Conservation (phyloP, 1,140 invertebrate genomes). For the Anastrepha ludens region DNA sequence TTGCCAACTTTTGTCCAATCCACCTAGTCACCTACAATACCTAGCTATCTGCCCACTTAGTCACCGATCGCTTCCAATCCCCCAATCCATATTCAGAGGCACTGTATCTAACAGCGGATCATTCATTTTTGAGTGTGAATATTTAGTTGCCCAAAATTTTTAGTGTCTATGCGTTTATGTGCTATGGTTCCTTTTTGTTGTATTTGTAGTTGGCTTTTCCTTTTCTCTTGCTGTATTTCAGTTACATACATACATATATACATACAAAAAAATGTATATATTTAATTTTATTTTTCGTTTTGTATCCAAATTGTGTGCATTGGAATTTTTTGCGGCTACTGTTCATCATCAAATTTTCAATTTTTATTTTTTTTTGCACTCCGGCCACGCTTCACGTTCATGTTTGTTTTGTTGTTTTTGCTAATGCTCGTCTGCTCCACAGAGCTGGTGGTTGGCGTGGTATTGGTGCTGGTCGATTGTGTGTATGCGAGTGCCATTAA, state of each 20-base stretch:
- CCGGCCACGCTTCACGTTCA: background rate
- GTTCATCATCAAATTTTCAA: constrained; percentile 55
- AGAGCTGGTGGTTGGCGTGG: background rate
- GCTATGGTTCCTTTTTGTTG: constrained; percentile 21
- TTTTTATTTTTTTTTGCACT: constrained; percentile 6
- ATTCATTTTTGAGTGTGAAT: constrained; percentile 28
- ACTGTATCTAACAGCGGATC: constrained; percentile 31
- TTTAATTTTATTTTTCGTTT: background rate
- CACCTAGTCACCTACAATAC: background rate
- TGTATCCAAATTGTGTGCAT: constrained; percentile 55
- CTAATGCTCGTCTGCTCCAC: background rate
- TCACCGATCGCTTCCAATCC: background rate
- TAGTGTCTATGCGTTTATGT: constrained; percentile 5
- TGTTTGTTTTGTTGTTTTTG: background rate
- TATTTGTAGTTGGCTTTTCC: background rate
- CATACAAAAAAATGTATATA: too few relatives aligned
- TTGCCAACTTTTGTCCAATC: constrained; percentile 7
- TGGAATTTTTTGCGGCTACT: constrained; percentile 65
- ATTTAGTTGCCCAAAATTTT: constrained; percentile 8
- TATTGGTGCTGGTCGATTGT: too few relatives aligned
- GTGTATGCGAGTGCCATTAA: background rate
- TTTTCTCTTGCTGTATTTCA: background rate
- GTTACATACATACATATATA: background rate
- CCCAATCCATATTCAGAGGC: constrained; percentile 5
- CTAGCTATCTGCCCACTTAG: constrained; percentile 36